These are phyloP conservation scores for Serranus cabrilla DNA, from an alignment of 2,797 vertebrate species.

Conservation along the genomic window DNA sequence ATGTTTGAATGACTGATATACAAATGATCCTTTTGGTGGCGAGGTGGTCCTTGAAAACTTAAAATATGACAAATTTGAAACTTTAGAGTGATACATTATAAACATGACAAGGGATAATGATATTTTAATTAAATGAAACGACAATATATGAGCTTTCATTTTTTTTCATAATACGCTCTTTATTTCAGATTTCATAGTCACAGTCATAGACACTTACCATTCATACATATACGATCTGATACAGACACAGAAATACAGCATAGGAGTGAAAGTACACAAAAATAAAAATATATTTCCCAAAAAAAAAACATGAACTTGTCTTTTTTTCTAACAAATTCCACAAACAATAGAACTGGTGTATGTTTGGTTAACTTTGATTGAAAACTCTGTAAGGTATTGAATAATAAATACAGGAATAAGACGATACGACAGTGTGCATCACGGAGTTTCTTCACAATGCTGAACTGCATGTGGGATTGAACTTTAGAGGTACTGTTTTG, in stretches of 20 bases:
- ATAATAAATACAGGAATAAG: conserved; percentile 7
- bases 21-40: too few species aligned
- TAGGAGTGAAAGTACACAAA: neutral
- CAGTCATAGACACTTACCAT: conserved; percentile 3
- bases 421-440: too few species aligned
- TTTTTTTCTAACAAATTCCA: neutral
- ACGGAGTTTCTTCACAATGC: too few species aligned
- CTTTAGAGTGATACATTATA: neutral
- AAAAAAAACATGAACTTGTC: neutral
- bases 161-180: conserved; percentile 23
- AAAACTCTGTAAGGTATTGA: neutral
- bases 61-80: neutral
- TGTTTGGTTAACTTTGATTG: neutral
- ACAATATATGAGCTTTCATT: neutral
- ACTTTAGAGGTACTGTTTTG: too few species aligned
- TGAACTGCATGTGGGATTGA: too few species aligned
- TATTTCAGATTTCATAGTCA: conserved; percentile 41
- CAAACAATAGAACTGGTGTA: neutral
- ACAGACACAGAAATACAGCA: neutral
- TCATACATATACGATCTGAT: conserved; percentile 4
- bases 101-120: neutral
- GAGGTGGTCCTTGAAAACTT: neutral
- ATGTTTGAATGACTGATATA: too few species aligned
- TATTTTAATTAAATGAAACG: neutral
- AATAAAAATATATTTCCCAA: conserved; percentile 33